Conservation (phyloP, 2,113 vertebrate genomes). For the Chrysemys picta region DNA sequence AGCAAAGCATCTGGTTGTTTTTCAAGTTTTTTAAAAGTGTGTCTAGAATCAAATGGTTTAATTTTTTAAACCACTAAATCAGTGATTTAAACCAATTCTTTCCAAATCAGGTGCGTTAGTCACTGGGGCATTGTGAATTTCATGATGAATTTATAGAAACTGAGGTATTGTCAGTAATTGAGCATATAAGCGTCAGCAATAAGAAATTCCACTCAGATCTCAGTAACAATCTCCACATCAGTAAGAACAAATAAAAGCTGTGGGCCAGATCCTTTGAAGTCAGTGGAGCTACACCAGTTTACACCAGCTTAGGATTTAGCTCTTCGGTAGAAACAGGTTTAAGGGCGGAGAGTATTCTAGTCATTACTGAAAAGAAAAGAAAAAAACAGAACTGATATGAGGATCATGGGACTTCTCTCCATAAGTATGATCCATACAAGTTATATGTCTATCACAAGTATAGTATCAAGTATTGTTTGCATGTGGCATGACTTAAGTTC, state of each 20-base stretch:
- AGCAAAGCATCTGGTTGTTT: background rate
- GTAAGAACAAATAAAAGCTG: background rate
- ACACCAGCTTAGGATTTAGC: background rate
- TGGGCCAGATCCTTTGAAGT: background rate
- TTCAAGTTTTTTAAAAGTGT: background rate
- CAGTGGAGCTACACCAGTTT: background rate
- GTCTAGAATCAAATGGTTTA: background rate
- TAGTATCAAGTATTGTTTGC: background rate
- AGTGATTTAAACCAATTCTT: accelerated
- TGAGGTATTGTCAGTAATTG: background rate
- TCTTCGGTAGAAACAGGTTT: background rate
- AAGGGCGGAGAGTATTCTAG: background rate
- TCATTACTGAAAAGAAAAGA: background rate
- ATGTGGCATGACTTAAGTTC: background rate
- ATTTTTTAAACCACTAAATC: background rate
- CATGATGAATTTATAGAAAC: background rate
- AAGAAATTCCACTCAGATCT: background rate
- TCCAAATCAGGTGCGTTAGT: background rate
- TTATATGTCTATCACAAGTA: background rate
- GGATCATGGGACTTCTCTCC: too few species aligned
- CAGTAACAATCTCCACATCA: background rate
- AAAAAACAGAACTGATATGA: background rate
- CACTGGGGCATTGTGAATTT: accelerated
- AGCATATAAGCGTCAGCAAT: background rate
- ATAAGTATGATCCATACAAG: background rate